Evolutionary conservation across 2,113 vertebrate genomes (phyloP).

Genomic region (Monarcha castaneiventris): DNA sequence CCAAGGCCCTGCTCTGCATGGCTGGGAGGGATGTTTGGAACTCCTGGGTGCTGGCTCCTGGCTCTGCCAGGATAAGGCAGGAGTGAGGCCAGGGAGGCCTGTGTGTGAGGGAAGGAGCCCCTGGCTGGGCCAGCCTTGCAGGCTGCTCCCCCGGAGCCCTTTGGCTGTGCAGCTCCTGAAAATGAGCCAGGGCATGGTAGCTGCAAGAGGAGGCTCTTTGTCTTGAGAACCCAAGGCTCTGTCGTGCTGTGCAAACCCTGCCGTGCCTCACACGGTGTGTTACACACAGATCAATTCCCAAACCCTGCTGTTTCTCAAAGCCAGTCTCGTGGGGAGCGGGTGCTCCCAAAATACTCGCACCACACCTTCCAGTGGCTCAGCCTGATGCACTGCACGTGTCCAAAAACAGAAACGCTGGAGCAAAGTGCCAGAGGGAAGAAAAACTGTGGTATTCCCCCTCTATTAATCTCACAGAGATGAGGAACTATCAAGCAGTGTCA

Average conservation of each 20-base stretch:
- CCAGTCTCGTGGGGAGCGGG: not conserved
- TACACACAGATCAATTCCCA: not conserved
- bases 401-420: not conserved
- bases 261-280: fast-evolving
- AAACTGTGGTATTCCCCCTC: not conserved
- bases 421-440: not conserved
- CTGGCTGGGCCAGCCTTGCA: not conserved
- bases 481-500: not conserved
- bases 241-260: not conserved
- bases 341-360: not conserved
- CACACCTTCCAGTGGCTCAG: not conserved
- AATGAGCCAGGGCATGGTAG: not conserved
- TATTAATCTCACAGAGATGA: not conserved
- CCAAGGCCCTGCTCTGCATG: fast-evolving
- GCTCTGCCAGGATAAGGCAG: not conserved
- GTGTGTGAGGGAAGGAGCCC: not conserved
- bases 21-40: not conserved
- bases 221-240: not conserved
- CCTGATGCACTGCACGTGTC: not conserved
- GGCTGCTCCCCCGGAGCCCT: not conserved
- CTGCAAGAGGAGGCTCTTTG: not conserved
- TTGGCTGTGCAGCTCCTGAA: not conserved
- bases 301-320: not conserved
- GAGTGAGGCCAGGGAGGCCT: not conserved
- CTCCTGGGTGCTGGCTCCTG: not conserved